Evolutionary conservation across 2,113 vertebrate species (phyloP), one percentile per base, ranked within the genome.

Genomic region (Symphodus melops): DNA sequence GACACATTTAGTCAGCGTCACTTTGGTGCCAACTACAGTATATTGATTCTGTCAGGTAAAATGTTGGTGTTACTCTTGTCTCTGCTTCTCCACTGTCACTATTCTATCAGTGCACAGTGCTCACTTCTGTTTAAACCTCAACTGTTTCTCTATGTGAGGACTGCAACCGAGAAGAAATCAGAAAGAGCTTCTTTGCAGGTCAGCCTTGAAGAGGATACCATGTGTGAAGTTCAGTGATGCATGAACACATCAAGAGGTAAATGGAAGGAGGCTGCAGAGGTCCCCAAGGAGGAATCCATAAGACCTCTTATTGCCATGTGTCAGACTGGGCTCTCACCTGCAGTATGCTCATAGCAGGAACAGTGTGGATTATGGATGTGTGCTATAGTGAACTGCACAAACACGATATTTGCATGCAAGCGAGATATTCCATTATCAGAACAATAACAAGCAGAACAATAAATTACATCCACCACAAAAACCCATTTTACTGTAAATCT

Each of bases 181-280:
- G 54, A 73, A 77, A 44, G 37, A 23, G 55, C 21, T 69, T 76
- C 70, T 79, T 42, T 72, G 36, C 73, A 77, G 70, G 78, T 78
- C 67, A 84, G 57, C 66, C 59, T 75, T 89, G 79, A 85, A 75
- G 77, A 87, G 68, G 64, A 79, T 66, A 42, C 48, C 72, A 70
- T n/a, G 60, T 77, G 73, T 86, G 69, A 86, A 79, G 72, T 58
- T 81, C 71, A 69, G 68, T 75, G 71, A 79, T 63, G 80, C 46
- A 14, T 53, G 68, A 84, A 77, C 58, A 60, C 41, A 65, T 70
- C 28, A 70, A 54, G 55, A 72, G 53, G 61, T 28, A 44, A 77
- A 84, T 78, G 68, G 39, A 63, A 66, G 11, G 52, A 49, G 68
- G 55, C 66, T 66, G 60, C 51, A 48, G 46, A 23, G 36, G 51